Evolutionary conservation across 2,797 vertebrate species (phyloP), one percentile per base, ranked within the genome.

Genomic region (Danionella dracula): DNA sequence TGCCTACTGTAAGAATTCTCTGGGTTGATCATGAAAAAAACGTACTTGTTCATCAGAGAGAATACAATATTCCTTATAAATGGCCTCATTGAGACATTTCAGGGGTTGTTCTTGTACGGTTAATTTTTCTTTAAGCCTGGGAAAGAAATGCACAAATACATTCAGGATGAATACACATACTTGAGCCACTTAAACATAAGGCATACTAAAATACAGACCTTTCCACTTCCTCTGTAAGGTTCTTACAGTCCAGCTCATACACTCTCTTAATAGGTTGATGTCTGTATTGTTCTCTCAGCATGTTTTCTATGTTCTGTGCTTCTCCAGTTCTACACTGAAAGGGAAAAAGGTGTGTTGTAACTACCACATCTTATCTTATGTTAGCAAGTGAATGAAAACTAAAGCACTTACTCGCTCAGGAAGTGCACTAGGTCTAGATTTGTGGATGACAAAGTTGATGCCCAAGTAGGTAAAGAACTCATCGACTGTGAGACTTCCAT

Each of bases 391-490:
- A 27, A 3, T 27, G 23, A 3, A 6, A 27, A 27, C 23, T 55
- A 66, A 49, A 27, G 21, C 38, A 38, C 66, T 87, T 87, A 99
- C 96, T 57, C 71, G 90, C 58, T 80, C 85, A 74, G 93, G 90
- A 49, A 93, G 78, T 7, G 90, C 81, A 68, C 96, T 99, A 53
- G 92, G 92, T n/a, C 94, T 85, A 44, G 94, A 91, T 74, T 91
- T 93, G 74, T 96, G 93, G 77, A 97, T 93, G 20, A 92, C 85
- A 74, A 93, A 82, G 8, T 94, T 91, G 21, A 96, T 91, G 73
- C 90, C 87, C 69, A 98, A 92, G 74, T 97, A 85, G 5, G 88
- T 91, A 19, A 99, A 87, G 76, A 98, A 96, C 77, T 97, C 94
- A 1, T 84, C 83, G 50, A 94, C 83, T 0, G 94, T 96, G 59